These are phyloP conservation scores for Tyria jacobaeae DNA, from an alignment of 2,888 invertebrate species.

Conservation along the genomic window DNA sequence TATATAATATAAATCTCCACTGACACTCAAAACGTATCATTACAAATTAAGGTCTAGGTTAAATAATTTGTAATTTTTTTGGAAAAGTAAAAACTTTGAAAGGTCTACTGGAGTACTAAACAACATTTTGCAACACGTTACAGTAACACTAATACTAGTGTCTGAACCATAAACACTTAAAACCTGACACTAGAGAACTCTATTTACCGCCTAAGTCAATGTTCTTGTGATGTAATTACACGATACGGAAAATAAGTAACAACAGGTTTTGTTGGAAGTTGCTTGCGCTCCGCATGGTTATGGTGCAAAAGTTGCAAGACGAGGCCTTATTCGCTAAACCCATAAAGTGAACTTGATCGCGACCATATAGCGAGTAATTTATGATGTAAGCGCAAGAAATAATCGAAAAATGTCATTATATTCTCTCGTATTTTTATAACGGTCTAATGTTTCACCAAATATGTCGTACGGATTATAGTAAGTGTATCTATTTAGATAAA, in stretches of 20 bases:
- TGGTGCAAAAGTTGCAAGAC: constrained; percentile 54
- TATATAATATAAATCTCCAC: not conserved
- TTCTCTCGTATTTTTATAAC: not conserved
- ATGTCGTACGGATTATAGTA: too few species aligned
- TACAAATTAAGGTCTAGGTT: too few species aligned
- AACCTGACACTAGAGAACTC: constrained; percentile 18
- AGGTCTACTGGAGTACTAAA: not conserved
- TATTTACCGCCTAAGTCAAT: constrained; percentile 51
- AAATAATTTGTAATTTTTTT: too few species aligned
- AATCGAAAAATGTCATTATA: constrained; percentile 9
- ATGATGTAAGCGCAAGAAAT: constrained; percentile 28
- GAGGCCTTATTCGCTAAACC: constrained; percentile 48
- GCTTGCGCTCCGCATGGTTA: constrained; percentile 56
- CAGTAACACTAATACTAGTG: not conserved
- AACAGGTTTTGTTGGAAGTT: constrained; percentile 63
- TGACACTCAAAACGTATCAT: not conserved
- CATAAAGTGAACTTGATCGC: constrained; percentile 41
- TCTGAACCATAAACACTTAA: not conserved
- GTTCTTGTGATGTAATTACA: constrained; percentile 64
- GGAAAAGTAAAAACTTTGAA: too few species aligned
- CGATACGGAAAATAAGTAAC: constrained; percentile 68
- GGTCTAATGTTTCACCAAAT: not conserved
- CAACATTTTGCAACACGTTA: too few species aligned
- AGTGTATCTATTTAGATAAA: too few species aligned
- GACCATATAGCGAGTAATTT: constrained; percentile 40